These are phyloP conservation scores for Tenthredo distinguenda DNA, from an alignment of 2,888 invertebrate species.

Conservation along the genomic window DNA sequence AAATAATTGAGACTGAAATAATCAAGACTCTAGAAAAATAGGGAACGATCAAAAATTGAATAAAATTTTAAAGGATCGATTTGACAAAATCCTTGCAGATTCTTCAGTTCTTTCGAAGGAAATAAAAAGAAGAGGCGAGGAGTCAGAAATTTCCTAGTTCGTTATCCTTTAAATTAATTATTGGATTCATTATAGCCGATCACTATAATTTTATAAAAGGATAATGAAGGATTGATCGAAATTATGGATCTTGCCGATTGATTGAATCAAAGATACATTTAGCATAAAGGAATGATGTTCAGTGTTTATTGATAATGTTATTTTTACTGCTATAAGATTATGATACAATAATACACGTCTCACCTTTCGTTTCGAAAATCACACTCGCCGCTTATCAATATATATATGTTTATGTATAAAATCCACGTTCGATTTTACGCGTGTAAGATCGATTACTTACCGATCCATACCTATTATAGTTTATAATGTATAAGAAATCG, in stretches of 20 bases:
- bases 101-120: background rate
- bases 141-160: background rate
- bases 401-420: constrained; percentile 18
- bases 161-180: background rate
- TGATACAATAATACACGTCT: constrained; percentile 38
- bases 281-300: constrained; percentile 44
- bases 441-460: background rate
- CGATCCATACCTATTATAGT: background rate
- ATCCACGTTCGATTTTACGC: constrained; percentile 4
- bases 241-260: background rate
- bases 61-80: too few species aligned
- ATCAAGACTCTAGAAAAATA: too few species aligned
- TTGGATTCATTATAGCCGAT: background rate
- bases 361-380: constrained; percentile 27
- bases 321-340: constrained; percentile 42
- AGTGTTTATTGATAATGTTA: constrained; percentile 44
- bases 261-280: background rate
- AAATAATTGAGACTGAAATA: too few species aligned
- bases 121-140: background rate
- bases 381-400: constrained; percentile 27
- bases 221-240: too few species aligned
- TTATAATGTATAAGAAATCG: background rate
- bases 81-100: background rate
- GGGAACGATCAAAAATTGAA: too few species aligned
- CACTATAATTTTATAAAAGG: too few species aligned